phyloP scores from a whole-genome alignment of 2,888 invertebrate genomes.

The Merodon equestris region DNA sequence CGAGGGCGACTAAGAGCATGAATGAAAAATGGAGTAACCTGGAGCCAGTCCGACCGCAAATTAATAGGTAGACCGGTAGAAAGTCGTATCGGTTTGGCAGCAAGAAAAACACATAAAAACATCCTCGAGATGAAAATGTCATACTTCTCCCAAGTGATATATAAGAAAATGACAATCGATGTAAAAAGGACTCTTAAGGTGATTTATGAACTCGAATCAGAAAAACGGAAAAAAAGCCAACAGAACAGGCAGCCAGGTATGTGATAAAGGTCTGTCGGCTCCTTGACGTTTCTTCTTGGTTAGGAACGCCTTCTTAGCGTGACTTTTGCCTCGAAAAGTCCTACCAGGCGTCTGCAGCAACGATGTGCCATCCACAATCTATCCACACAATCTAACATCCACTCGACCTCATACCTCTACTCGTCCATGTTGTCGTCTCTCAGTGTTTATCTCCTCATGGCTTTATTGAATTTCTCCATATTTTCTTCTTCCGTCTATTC shows the following conservation, averaged over 20 bases:
- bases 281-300: conserved; percentile 59
- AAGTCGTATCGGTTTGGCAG: background rate
- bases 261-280: conserved; percentile 55
- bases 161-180: conserved; percentile 55
- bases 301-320: conserved; percentile 17
- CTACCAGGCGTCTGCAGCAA: background rate
- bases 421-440: too few relatives aligned
- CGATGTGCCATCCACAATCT: conserved; percentile 47
- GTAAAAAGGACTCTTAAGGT: conserved; percentile 54
- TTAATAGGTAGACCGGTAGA: conserved; percentile 29
- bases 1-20: conserved; percentile 35
- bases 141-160: conserved; percentile 33
- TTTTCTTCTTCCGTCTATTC: conserved; percentile 20
- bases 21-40: conserved; percentile 30
- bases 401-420: background rate
- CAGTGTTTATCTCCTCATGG: conserved; percentile 41
- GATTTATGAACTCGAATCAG: conserved; percentile 56
- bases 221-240: background rate
- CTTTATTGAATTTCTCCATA: conserved; percentile 61
- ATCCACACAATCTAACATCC: conserved; percentile 45
- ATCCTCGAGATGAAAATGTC: conserved; percentile 41
- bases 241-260: too few relatives aligned
- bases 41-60: conserved; percentile 7
- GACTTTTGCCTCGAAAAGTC: background rate
- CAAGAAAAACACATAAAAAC: conserved; percentile 19